Evolutionary conservation across 2,888 invertebrate species (phyloP).

Genomic region (Standfussiana lucernea): DNA sequence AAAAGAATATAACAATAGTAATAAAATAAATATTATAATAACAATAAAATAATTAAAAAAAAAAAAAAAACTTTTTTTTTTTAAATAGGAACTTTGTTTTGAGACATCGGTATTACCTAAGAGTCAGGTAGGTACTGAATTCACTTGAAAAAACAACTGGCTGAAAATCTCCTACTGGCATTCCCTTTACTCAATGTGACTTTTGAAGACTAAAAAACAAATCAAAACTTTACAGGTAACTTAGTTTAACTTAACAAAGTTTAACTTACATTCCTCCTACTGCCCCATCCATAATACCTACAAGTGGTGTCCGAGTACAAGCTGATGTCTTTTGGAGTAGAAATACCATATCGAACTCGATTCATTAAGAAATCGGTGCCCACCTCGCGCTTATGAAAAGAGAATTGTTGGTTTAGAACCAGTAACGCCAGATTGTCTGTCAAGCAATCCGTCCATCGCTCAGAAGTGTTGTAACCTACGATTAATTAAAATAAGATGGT

Average conservation of each 20-base stretch:
- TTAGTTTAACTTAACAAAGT: background rate
- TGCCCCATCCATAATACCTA: conserved; percentile 83
- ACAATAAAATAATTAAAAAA: too few species aligned
- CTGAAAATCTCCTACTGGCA: background rate
- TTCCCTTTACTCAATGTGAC: background rate
- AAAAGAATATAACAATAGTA: too few species aligned
- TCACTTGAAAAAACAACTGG: background rate
- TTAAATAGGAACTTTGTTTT: too few species aligned
- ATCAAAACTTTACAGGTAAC: background rate
- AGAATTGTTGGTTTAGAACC: conserved; percentile 78
- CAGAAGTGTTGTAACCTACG: conserved; percentile 79
- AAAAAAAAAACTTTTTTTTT: too few species aligned
- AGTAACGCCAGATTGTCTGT: conserved; percentile 82
- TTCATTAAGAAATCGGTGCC: conserved; percentile 79
- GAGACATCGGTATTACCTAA: background rate
- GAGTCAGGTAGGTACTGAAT: background rate
- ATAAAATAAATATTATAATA: too few species aligned
- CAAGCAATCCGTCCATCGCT: conserved; percentile 76
- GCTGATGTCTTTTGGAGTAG: conserved; percentile 45
- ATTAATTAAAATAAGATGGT: conserved; percentile 8
- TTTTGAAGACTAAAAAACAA: background rate
- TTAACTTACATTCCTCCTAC: conserved; percentile 83
- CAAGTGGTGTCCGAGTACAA: conserved; percentile 70
- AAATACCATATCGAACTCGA: conserved; percentile 80
- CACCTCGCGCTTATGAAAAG: conserved; percentile 76